These are phyloP conservation scores for Acromyrmex echinatior DNA, from an alignment of 1,140 invertebrate species.

Conservation along the genomic window DNA sequence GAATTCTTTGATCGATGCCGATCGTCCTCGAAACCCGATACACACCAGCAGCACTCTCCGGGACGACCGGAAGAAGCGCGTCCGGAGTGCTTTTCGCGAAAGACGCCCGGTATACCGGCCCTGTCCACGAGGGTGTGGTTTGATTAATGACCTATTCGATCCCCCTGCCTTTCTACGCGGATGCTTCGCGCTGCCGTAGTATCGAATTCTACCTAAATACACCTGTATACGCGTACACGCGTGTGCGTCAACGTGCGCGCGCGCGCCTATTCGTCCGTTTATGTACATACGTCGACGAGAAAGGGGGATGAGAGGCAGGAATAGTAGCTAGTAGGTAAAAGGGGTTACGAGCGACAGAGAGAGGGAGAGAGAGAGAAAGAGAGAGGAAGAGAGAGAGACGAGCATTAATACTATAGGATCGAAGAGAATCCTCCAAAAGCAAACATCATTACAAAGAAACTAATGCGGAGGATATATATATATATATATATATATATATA, in stretches of 20 bases:
- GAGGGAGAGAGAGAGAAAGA: not conserved
- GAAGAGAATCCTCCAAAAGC: conserved; percentile 43
- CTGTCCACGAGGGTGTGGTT: conserved; percentile 86
- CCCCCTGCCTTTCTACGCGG: conserved; percentile 76
- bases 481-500: not conserved
- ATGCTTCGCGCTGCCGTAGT: conserved; percentile 80
- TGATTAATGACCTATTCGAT: conserved; percentile 87
- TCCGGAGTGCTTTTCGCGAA: conserved; percentile 73
- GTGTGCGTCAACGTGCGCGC: conserved; percentile 53
- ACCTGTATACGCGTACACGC: conserved; percentile 73
- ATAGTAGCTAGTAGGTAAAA: conserved; percentile 33
- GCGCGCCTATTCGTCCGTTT: conserved; percentile 67
- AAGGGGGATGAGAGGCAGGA: conserved; percentile 21
- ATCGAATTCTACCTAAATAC: conserved; percentile 84
- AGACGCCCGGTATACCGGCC: conserved; percentile 84
- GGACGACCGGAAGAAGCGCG: conserved; percentile 28
- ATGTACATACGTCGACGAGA: conserved; percentile 58
- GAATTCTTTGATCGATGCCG: conserved; percentile 39
- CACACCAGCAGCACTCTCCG: not conserved
- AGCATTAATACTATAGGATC: conserved; percentile 52
- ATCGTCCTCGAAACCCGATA: conserved; percentile 19
- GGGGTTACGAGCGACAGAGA: conserved; percentile 5
- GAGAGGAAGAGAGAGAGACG: conserved; percentile 45
- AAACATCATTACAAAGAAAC: conserved; percentile 50
- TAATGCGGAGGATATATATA: conserved; percentile 17